These are phyloP conservation scores for Sipha maydis DNA, from an alignment of 2,888 invertebrate genomes.

Conservation along the genomic window DNA sequence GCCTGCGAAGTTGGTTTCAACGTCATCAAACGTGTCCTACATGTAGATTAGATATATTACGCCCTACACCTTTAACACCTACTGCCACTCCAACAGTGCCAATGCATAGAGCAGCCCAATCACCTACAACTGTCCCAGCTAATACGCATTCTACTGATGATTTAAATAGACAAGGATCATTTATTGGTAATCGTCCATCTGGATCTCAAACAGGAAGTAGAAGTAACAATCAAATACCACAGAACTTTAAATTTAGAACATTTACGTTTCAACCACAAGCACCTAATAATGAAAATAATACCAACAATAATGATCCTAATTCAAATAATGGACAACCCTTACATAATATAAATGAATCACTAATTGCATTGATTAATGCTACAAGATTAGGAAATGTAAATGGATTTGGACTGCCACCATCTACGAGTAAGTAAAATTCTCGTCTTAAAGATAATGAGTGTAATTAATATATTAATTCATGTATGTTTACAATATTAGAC, in stretches of 20 bases:
- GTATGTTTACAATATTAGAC: not conserved
- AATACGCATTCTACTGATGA: not conserved
- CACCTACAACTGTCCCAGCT: not conserved
- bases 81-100: not conserved
- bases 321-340: not conserved
- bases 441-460: not conserved
- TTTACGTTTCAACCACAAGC: not conserved
- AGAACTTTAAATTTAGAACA: not conserved
- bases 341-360: not conserved
- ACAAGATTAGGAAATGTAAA: not conserved
- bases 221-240: not conserved
- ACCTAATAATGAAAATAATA: conserved; percentile 4
- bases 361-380: not conserved
- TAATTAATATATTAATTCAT: not conserved
- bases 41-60: conserved; percentile 88
- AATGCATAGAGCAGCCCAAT: not conserved
- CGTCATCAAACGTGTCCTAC: conserved; percentile 99
- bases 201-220: conserved; percentile 11
- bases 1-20: conserved; percentile 99
- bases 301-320: not conserved
- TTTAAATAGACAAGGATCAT: not conserved
- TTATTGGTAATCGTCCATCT: not conserved
- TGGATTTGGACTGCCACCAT: not conserved
- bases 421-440: not conserved
- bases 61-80: conserved; percentile 67